Evolutionary conservation across 2,113 vertebrate genomes (phyloP), one percentile per base, ranked within the genome.

Genomic region (Zosterops hypoxanthus): DNA sequence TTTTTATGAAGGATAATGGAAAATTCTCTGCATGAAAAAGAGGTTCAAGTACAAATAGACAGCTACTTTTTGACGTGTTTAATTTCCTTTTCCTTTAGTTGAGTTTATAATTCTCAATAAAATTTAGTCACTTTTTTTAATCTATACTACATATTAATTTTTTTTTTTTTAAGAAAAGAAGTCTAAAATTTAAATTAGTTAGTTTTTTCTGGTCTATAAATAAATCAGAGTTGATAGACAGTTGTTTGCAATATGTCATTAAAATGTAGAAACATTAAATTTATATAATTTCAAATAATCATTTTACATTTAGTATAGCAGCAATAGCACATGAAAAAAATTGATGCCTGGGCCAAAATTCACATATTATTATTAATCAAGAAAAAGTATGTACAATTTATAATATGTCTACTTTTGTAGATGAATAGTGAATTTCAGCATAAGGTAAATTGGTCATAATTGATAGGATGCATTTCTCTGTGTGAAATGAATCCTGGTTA

Each of bases 151-250:
- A 28, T 52, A 82, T 66, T 42, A 96, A 93, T 20, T 86, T 39
- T 82, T 21, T 39, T 82, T 21, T 88, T 91, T 68, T 11, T 10
- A 41, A 80, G 70, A 66, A 60, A 19, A 42, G 31, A 65, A 77
- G 20, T 81, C 86, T 68, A 82, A 36, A 93, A 95, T 33, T 86
- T 90, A 78, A 73, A 26, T 60, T 85, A 82, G 46, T 61, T 86
- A 71, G 82, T 75, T 26, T 33, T 82, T 83, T 87, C 47, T 86
- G 17, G 14, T 47, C 66, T 85, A 72, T 33, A 96, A 97, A 92
- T 93, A 82, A 92, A 76, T 86, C 57, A 89, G 12, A 78, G 22
- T 73, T 89, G 19, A 19, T 46, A 73, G 79, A 65, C 57, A 90
- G 47, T 44, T 91, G 29, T 78, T 75, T 59, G 49, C 23, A 63